Conservation (phyloP, 2,113 vertebrate species). For the Uropsilus gracilis region DNA sequence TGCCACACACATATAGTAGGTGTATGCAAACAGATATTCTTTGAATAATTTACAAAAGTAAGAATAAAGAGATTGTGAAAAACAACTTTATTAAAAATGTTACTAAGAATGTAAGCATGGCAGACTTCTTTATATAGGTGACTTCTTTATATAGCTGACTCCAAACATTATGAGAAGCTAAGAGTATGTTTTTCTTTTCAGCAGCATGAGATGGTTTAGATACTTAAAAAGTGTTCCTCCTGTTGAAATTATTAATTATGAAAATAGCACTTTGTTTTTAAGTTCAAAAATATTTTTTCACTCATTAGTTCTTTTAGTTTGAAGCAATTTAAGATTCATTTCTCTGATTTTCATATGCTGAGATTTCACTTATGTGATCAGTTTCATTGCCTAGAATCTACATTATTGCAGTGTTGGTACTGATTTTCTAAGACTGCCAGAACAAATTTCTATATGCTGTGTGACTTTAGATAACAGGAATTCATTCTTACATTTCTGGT, state of each 20-base stretch:
- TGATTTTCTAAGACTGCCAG: neutral
- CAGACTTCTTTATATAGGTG: neutral
- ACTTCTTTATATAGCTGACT: no score
- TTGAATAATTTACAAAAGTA: neutral
- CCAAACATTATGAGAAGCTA: neutral
- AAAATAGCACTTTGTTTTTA: constrained; percentile 10
- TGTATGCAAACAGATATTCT: neutral
- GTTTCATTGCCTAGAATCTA: neutral
- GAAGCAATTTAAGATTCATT: neutral
- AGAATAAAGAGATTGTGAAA: neutral
- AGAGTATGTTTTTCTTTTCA: neutral
- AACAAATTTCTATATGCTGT: neutral
- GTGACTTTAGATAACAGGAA: neutral
- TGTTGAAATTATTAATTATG: neutral
- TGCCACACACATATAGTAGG: neutral
- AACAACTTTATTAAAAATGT: neutral
- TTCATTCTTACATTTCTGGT: neutral
- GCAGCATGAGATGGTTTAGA: neutral
- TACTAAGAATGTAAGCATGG: neutral
- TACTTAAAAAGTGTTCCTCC: neutral
- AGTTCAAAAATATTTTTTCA: constrained; percentile 23
- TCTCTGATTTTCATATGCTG: neutral
- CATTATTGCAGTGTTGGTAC: neutral
- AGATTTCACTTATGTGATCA: neutral
- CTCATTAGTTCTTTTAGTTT: neutral